Evolutionary conservation across 2,113 vertebrate genomes (phyloP), one percentile per base, ranked within the genome.

Genomic region (Peromyscus californicus): DNA sequence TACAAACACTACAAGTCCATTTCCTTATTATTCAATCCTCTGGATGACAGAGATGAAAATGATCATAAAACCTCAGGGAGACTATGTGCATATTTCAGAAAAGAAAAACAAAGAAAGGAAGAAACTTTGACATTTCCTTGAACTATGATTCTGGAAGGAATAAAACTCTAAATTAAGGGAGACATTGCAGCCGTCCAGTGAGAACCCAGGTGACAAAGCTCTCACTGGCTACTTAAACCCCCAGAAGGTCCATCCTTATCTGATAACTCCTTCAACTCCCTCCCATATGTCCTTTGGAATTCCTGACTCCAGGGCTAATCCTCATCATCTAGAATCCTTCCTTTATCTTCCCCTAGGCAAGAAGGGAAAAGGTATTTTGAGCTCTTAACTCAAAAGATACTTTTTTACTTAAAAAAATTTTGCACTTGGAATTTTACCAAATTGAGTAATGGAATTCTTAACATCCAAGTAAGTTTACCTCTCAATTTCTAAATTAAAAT

Each of bases 321-420:
- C 21, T 26, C 31, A 84, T 92, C 22, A 39, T 80, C 42, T 87
- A 67, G 22, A 61, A 59, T 6, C 80, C 61, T 42, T 84, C 39
- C 57, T 31, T 76, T 16, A 24, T 15, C 15, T 16, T 24, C 72
- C 5, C 22, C 17, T 36, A 48, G n/a, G 3, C 13, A 89, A 90
- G 3, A 17, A 7, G 5, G 16, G 19, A 74, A 63, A 8, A 42
- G 10, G 7, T 82, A 63, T 12, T 39, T 39, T 83, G 5, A 57
- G 4, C 90, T 88, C 92, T 31, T 57, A 96, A 95, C 10, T 83
- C 70, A 45, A 69, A 83, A 61, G 67, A 33, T 31, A 80, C 92
- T 97, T 85, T 89, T 72, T 45, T 63, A 79, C 13, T 83, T 61
- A 63, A 85, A 79, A 67, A 85, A 36, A 59, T 74, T 51, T 51